Percentiles rank a stretch among this genome's conserved stretches.
Conservation (phyloP, 30 jellyfish, hydroid and myxozoan genomes). For the Clytia hemisphaerica region DNA sequence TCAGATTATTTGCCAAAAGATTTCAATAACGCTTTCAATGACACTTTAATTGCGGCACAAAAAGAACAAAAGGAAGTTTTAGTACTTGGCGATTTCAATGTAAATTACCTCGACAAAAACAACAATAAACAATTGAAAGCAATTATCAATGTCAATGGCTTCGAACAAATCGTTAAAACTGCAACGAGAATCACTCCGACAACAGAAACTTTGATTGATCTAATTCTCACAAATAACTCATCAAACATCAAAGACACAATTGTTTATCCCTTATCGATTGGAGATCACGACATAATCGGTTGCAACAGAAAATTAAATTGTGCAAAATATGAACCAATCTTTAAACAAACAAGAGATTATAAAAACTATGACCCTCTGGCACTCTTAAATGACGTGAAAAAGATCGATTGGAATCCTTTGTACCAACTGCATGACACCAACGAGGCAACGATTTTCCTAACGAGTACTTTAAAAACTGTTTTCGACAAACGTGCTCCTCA, state of each 20-base stretch:
- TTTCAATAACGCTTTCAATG: not conserved
- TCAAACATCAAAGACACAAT: not conserved
- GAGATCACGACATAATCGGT: not conserved
- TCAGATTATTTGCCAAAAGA: not conserved
- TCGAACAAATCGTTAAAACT: not conserved
- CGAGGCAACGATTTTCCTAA: too few relatives aligned
- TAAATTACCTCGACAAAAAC: not conserved
- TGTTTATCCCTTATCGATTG: not conserved
- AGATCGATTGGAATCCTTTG: not conserved
- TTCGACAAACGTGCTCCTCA: not conserved
- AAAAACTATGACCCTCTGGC: not conserved
- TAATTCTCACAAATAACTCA: not conserved
- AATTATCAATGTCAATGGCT: not conserved
- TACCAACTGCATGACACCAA: not conserved
- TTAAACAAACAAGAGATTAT: not conserved
- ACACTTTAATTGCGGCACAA: not conserved
- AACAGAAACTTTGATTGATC: not conserved
- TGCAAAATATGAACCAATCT: not conserved
- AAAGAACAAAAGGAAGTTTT: not conserved
- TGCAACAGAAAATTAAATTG: not conserved
- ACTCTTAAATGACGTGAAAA: not conserved
- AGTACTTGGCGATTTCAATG: not conserved
- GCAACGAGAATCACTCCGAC: not conserved
- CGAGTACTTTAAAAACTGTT: not conserved
- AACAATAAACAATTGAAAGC: not conserved